A percentile compares a stretch with the other conserved stretches of the same genome.
Conservation (phyloP, 2,888 invertebrate species). For the Napeogenes inachia region DNA sequence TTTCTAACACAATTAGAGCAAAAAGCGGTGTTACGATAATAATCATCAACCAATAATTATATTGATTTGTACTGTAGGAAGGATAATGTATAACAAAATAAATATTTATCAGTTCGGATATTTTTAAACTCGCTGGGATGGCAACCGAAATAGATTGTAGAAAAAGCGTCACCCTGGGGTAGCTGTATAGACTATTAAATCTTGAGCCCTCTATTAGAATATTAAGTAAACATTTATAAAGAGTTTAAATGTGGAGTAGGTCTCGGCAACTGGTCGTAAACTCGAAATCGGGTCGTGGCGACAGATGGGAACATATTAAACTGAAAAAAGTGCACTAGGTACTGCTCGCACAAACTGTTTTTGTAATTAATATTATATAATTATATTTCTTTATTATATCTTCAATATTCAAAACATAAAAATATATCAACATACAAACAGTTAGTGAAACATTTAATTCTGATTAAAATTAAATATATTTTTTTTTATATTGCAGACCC, state of each 20-base stretch:
- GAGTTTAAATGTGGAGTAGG: conserved; percentile 35
- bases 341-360: conserved; percentile 43
- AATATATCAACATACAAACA: no score
- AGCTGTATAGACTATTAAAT: conserved; percentile 43
- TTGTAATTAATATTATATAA: neutral
- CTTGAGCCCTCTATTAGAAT: conserved; percentile 35
- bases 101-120: conserved; percentile 6
- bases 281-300: conserved; percentile 61
- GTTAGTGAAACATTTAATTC: no score
- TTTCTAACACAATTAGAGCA: no score
- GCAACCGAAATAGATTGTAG: conserved; percentile 59
- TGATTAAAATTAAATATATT: no score
- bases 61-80: neutral
- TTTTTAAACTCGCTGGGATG: conserved; percentile 63
- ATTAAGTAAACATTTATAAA: conserved; percentile 20
- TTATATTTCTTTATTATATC: neutral
- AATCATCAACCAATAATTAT: no score
- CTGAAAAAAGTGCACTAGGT: conserved; percentile 50
- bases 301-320: conserved; percentile 67
- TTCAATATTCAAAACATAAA: no score
- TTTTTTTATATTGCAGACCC: conserved; percentile 35
- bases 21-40: no score
- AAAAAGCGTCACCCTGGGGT: conserved; percentile 41
- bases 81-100: neutral
- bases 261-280: conserved; percentile 44